Evolutionary conservation across 2,797 vertebrate species (phyloP).

Genomic region (Rhinichthys osculus): DNA sequence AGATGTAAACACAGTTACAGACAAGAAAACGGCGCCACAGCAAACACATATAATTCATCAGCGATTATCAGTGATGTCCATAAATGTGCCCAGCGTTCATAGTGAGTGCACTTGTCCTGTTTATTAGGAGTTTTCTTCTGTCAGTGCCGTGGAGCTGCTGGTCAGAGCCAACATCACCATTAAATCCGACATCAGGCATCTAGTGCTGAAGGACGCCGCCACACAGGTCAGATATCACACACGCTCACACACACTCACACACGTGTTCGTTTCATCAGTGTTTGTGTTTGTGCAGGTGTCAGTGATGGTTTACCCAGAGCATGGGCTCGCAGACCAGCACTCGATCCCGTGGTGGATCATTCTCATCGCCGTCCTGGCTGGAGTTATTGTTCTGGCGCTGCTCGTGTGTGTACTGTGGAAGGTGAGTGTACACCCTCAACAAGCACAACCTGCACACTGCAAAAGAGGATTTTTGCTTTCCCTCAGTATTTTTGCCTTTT

Average conservation of each 20-base stretch:
- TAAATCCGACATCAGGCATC: constrained; percentile 88
- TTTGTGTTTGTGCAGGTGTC: constrained; percentile 75
- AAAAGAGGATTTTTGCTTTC: neutral
- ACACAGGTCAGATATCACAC: constrained; percentile 77
- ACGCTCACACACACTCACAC: constrained; percentile 7
- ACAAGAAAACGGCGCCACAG: neutral
- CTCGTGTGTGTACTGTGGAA: constrained; percentile 89
- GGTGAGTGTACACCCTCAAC: constrained; percentile 75
- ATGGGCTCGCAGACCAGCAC: constrained; percentile 75
- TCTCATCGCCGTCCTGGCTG: constrained; percentile 85
- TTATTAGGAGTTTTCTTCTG: constrained; percentile 83
- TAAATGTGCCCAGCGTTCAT: neutral
- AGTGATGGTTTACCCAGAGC: constrained; percentile 89
- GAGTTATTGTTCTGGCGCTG: constrained; percentile 84
- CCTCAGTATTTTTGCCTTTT: neutral
- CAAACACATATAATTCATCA: neutral
- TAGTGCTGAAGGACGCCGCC: constrained; percentile 84
- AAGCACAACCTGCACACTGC: neutral
- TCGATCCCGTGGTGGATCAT: constrained; percentile 92
- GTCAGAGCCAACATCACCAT: constrained; percentile 90
- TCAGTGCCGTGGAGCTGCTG: constrained; percentile 87
- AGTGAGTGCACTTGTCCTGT: constrained; percentile 5
- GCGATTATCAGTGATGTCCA: no score
- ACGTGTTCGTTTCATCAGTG: neutral
- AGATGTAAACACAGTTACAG: neutral